These are phyloP conservation scores for Serinus canaria DNA, from an alignment of 2,113 vertebrate genomes.

Conservation along the genomic window DNA sequence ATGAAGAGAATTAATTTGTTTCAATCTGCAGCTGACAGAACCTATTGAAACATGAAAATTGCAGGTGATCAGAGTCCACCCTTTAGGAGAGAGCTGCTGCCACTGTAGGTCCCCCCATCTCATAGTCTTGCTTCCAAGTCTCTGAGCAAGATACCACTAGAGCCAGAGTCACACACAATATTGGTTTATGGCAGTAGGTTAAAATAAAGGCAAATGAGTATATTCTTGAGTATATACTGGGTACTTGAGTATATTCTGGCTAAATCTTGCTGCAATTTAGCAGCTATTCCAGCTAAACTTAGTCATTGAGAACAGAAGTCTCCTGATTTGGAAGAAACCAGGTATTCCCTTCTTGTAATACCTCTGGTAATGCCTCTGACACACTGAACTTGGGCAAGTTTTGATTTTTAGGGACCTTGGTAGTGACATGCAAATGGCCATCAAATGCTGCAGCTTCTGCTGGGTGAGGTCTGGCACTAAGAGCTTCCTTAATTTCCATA, in stretches of 20 bases:
- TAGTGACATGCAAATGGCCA: accelerated
- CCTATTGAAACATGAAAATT: not conserved
- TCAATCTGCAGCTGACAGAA: not conserved
- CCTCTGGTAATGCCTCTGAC: not conserved
- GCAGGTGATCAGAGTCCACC: not conserved
- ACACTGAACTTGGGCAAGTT: not conserved
- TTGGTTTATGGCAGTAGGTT: not conserved
- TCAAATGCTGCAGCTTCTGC: not conserved
- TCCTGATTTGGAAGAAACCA: not conserved
- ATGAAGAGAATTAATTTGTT: not conserved
- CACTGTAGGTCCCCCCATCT: not conserved
- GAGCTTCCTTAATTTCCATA: not conserved
- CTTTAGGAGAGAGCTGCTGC: not conserved
- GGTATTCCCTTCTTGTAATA: not conserved
- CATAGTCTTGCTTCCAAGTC: not conserved
- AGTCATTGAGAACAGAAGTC: not conserved
- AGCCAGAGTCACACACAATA: not conserved
- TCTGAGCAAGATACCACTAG: not conserved
- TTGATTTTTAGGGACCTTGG: not conserved
- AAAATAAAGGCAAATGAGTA: not conserved
- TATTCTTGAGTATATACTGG: no score
- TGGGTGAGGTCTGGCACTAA: accelerated
- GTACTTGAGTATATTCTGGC: not conserved
- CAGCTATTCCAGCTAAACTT: not conserved
- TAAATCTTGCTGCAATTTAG: not conserved